Evolutionary conservation across 2,888 invertebrate species (phyloP).

Genomic region (Miltochrista miniata): DNA sequence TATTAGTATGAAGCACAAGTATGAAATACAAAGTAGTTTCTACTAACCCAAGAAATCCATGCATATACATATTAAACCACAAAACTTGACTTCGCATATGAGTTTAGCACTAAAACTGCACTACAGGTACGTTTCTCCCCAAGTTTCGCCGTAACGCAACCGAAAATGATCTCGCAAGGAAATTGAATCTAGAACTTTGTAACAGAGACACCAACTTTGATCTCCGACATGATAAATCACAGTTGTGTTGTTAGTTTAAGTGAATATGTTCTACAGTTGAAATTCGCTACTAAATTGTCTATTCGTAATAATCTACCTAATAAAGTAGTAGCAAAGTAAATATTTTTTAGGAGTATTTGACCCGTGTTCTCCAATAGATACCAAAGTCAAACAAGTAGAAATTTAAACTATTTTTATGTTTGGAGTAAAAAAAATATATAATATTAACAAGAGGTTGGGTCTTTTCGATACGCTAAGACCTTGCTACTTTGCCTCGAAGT

Average conservation of each 20-base stretch:
- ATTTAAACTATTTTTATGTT: too few species aligned
- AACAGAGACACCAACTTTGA: conserved; percentile 31
- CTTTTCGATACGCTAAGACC: too few species aligned
- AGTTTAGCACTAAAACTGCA: conserved; percentile 3
- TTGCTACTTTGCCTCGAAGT: too few species aligned
- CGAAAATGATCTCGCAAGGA: conserved; percentile 52
- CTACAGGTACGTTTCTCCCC: conserved; percentile 25
- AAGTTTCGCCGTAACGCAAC: conserved; percentile 53
- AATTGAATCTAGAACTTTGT: conserved; percentile 56
- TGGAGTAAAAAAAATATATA: too few species aligned
- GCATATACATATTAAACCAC: background rate
- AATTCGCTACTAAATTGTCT: background rate
- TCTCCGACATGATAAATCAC: conserved; percentile 33
- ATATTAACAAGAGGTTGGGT: too few species aligned
- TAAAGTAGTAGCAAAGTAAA: too few species aligned
- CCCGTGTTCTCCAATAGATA: too few species aligned
- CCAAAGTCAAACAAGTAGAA: too few species aligned
- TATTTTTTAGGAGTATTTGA: too few species aligned
- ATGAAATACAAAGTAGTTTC: background rate
- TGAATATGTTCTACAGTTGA: conserved; percentile 6
- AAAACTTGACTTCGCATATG: background rate
- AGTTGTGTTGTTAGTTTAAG: conserved; percentile 16
- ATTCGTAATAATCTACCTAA: too few species aligned
- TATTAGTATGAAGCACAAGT: background rate
- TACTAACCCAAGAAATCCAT: background rate